Conservation (phyloP, 2,797 vertebrate species). For the Todus mexicanus region DNA sequence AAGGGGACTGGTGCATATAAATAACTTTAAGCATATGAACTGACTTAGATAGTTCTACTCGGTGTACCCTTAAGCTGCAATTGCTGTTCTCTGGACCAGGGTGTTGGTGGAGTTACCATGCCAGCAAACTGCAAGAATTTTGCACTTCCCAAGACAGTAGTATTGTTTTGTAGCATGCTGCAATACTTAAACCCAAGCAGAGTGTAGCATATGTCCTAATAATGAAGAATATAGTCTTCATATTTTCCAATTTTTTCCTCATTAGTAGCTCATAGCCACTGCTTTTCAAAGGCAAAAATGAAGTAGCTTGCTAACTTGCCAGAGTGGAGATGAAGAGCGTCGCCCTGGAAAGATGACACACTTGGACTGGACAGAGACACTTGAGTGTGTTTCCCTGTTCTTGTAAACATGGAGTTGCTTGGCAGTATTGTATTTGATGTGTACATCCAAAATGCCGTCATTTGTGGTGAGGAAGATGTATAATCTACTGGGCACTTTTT, state of each 20-base stretch:
- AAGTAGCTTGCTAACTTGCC: too few species aligned
- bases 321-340: background rate
- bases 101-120: accelerated
- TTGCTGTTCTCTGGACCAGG: background rate
- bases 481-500: background rate
- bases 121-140: background rate
- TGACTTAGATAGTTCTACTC: background rate
- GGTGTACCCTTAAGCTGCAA: background rate
- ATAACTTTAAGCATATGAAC: background rate
- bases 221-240: too few species aligned
- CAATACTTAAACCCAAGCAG: too few species aligned
- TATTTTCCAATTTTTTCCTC: background rate
- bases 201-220: too few species aligned
- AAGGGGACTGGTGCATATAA: background rate
- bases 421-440: background rate
- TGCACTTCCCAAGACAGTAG: background rate
- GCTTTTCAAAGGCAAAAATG: background rate
- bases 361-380: background rate
- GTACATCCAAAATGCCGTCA: background rate
- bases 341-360: background rate
- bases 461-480: background rate
- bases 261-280: background rate
- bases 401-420: background rate
- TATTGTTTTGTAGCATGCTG: too few species aligned
- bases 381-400: accelerated